Conservation (phyloP, 1,140 invertebrate species). For the Protaetia brevitarsis region DNA sequence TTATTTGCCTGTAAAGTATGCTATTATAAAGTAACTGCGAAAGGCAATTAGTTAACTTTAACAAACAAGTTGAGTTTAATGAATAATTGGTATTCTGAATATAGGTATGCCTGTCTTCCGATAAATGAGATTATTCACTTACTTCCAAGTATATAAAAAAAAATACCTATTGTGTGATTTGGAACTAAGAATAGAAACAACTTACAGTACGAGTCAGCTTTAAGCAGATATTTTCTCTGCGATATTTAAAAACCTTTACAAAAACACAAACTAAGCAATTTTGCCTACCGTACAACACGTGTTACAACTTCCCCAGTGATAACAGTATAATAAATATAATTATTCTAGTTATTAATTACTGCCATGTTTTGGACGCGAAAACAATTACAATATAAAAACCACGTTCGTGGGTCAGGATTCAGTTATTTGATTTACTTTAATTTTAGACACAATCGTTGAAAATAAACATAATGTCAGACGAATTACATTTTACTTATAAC, state of each 20-base stretch:
- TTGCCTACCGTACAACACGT: no score
- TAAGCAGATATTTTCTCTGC: no score
- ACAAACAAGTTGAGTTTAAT: no score
- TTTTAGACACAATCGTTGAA: slow-evolving; percentile 21
- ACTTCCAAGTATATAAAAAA: slow-evolving; percentile 21
- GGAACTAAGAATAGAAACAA: not conserved
- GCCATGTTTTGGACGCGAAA: no score
- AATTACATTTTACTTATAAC: slow-evolving; percentile 21
- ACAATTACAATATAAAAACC: slow-evolving; percentile 5
- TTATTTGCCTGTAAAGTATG: no score
- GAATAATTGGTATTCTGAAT: slow-evolving; percentile 23
- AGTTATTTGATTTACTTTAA: slow-evolving; percentile 20
- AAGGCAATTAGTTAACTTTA: no score
- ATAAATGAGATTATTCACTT: slow-evolving; percentile 24
- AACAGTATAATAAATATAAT: no score
- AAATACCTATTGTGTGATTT: slow-evolving; percentile 11
- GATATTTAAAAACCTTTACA: no score
- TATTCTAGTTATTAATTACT: no score
- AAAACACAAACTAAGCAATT: no score
- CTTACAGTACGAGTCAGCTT: not conserved
- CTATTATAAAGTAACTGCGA: no score
- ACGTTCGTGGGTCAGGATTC: slow-evolving; percentile 10
- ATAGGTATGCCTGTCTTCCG: slow-evolving; percentile 23
- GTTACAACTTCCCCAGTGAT: no score
- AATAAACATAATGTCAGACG: slow-evolving; percentile 16